Percentiles rank a stretch among this genome's conserved stretches.
These are phyloP conservation scores for Lithobius niger DNA, from an alignment of 1,140 invertebrate genomes.

Conservation along the genomic window DNA sequence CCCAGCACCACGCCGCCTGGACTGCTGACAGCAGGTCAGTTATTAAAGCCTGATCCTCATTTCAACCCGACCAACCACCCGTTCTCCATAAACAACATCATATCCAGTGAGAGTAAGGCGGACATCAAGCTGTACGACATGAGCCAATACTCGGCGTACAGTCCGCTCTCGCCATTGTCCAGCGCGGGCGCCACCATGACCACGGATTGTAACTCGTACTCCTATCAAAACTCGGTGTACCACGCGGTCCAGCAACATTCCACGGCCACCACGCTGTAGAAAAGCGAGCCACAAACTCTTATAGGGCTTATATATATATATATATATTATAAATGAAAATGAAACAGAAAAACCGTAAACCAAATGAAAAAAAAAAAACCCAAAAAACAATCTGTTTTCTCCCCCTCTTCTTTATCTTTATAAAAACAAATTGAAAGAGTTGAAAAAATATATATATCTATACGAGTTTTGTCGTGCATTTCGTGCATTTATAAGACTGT, in stretches of 20 bases:
- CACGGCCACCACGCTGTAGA: slow-evolving; percentile 40
- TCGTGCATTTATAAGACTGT: no score
- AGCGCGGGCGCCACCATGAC: slow-evolving; percentile 39
- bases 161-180: slow-evolving; percentile 40
- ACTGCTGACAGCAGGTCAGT: slow-evolving; percentile 21
- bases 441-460: no score
- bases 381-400: no score
- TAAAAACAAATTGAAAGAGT: no score
- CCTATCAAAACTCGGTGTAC: slow-evolving; percentile 65
- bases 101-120: slow-evolving; percentile 55
- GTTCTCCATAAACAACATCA: slow-evolving; percentile 84
- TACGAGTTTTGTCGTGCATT: no score
- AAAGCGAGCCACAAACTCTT: no score
- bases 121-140: slow-evolving; percentile 40
- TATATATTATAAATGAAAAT: no score
- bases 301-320: no score
- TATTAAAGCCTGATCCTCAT: slow-evolving; percentile 26
- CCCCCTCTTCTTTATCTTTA: no score
- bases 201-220: slow-evolving; percentile 57
- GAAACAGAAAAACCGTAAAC: no score
- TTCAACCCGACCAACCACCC: slow-evolving; percentile 56
- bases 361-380: no score
- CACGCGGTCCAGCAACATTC: slow-evolving; percentile 46
- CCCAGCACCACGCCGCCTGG: slow-evolving; percentile 23
- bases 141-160: slow-evolving; percentile 43